Evolutionary conservation across 2,797 vertebrate species (phyloP).

Genomic region (Galago senegalensis): DNA sequence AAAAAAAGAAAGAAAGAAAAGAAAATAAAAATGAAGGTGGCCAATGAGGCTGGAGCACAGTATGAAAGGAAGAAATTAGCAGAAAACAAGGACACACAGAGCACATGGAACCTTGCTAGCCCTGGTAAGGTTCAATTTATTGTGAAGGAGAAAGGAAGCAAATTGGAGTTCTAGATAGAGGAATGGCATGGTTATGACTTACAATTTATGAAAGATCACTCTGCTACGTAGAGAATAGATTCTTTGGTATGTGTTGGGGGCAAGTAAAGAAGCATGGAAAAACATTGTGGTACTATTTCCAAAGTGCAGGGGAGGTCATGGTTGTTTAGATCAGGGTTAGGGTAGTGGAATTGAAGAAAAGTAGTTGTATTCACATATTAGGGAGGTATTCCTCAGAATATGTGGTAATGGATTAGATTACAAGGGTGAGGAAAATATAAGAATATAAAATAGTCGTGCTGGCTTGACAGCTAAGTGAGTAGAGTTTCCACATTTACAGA

Average conservation of each 20-base stretch:
- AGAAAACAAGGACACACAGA: neutral
- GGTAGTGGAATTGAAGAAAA: neutral
- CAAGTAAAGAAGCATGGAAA: neutral
- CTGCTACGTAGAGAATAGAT: neutral
- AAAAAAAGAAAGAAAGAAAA: neutral
- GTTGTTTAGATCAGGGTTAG: neutral
- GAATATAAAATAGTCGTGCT: neutral
- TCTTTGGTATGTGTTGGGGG: neutral
- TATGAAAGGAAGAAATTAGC: neutral
- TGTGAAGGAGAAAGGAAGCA: neutral
- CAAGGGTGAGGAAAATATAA: neutral
- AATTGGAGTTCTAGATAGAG: neutral
- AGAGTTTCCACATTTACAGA: neutral
- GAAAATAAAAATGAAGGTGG: neutral
- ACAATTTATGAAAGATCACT: neutral
- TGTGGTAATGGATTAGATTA: neutral
- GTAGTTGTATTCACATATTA: neutral
- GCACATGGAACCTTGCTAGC: neutral
- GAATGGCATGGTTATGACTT: neutral
- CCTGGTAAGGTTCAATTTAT: neutral
- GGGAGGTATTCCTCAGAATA: neutral
- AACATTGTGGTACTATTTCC: neutral
- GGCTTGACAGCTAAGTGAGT: neutral
- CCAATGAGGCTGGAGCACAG: neutral
- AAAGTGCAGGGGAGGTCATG: neutral